These are phyloP conservation scores for Abrostola tripartita DNA, from an alignment of 2,888 invertebrate species.

Conservation along the genomic window DNA sequence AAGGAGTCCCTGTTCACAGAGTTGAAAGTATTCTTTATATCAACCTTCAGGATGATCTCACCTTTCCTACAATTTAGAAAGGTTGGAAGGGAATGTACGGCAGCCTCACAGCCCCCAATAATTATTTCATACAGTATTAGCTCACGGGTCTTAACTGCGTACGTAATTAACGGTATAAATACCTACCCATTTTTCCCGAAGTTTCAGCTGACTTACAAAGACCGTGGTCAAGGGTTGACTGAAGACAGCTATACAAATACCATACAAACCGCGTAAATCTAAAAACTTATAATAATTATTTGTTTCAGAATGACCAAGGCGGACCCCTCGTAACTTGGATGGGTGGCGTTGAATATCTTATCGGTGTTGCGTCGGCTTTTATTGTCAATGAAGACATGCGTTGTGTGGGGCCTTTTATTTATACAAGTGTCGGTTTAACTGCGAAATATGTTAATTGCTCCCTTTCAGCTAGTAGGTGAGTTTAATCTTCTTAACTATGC, in stretches of 20 bases:
- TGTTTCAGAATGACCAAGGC: not conserved
- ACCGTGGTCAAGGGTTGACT: no score
- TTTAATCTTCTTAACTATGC: no score
- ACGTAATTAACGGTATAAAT: conserved; percentile 1
- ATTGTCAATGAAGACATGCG: not conserved
- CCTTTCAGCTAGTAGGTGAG: not conserved
- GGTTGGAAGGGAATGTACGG: no score
- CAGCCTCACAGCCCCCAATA: no score
- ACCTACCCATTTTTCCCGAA: no score
- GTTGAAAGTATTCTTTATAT: no score
- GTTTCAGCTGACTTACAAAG: no score
- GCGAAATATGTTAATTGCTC: not conserved
- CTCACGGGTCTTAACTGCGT: no score
- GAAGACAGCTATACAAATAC: not conserved
- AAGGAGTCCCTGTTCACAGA: no score
- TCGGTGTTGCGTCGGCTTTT: not conserved
- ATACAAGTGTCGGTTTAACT: not conserved
- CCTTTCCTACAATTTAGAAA: no score
- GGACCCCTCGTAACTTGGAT: not conserved
- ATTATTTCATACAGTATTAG: no score
- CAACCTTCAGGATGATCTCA: no score
- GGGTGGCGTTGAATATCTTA: not conserved
- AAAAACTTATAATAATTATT: not conserved
- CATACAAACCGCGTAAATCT: not conserved
- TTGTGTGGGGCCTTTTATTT: not conserved